Evolutionary conservation across 2,888 invertebrate genomes (phyloP).

Genomic region (Pachliopta kotzebuea): DNA sequence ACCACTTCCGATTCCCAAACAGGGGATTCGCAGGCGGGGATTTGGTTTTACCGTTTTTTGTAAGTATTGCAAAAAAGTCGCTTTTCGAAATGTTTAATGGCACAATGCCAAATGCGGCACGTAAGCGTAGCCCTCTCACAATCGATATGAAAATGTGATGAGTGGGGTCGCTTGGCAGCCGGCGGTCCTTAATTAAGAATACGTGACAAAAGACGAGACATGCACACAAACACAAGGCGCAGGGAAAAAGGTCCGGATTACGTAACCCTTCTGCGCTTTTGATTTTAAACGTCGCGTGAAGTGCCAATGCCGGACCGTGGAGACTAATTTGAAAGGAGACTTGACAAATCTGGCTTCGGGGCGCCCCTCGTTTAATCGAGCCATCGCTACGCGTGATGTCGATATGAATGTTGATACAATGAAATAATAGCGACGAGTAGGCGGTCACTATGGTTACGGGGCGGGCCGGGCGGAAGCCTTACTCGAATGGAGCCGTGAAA

Average conservation of each 20-base stretch:
- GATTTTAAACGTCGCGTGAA: constrained; percentile 77
- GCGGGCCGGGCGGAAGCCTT: constrained; percentile 57
- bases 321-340: constrained; percentile 76
- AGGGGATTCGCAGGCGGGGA: constrained; percentile 65
- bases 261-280: constrained; percentile 79
- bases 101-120: constrained; percentile 45
- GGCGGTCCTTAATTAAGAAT: constrained; percentile 79
- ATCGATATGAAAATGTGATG: constrained; percentile 74
- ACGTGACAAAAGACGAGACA: constrained; percentile 81
- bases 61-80: constrained; percentile 33
- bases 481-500: constrained; percentile 61
- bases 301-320: constrained; percentile 64
- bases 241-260: constrained; percentile 78
- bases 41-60: constrained; percentile 55
- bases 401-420: constrained; percentile 78
- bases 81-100: constrained; percentile 50
- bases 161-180: constrained; percentile 67
- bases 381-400: constrained; percentile 64
- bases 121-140: constrained; percentile 56
- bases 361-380: constrained; percentile 72
- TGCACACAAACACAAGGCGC: constrained; percentile 73
- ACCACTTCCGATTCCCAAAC: constrained; percentile 73
- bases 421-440: constrained; percentile 63
- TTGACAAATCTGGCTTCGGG: constrained; percentile 77
- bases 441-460: constrained; percentile 74